Evolutionary conservation across 2,797 vertebrate species (phyloP), one percentile per base, ranked within the genome.

Genomic region (Halcyon leucocephala): DNA sequence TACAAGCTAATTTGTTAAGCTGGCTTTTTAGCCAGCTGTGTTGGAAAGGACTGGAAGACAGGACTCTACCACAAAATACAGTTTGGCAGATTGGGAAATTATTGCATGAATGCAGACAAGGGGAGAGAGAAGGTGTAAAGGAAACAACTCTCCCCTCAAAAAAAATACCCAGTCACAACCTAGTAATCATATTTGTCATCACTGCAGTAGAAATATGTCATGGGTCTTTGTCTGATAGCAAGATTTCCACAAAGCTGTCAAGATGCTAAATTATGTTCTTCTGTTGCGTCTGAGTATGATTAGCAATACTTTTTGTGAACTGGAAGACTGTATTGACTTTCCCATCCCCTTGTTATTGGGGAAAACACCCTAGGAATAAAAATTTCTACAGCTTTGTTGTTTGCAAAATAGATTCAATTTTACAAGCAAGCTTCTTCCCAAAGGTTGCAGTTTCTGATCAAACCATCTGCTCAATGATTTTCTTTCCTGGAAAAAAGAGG

Each of bases 401-500:
- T 58, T 91, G 66, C 64, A 86, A 94, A 95, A 84, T 86, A 74
- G 64, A 80, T 74, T 93, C 73, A 84, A 7, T 95, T 96, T 97
- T 90, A 74, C 87, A 95, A 84, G 90, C 51, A 93, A 82, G 25
- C 77, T 86, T 96, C 51, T 89, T 94, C 67, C 73, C 57, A 61
- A 91, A 94, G 80, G 66, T 82, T 93, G 49, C 51, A 49, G 58
- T 93, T 97, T 93, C 73, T 91, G 42, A 95, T 66, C 64, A 94
- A 94, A 84, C 78, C 86, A 95, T 97, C 91, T 96, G 92, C 92
- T 95, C 65, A 73, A 76, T 87, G 46, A 61, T 87, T 92, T 97
- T 93, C 18, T 94, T 87, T 73, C 21, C 74, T 70, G 49, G 39
- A 24, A 51, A 87, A 88, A 81, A 54, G 16, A 82, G 33, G 4